These are phyloP conservation scores for Drosophila cardini DNA, from an alignment of 1,140 invertebrate species.

Conservation along the genomic window DNA sequence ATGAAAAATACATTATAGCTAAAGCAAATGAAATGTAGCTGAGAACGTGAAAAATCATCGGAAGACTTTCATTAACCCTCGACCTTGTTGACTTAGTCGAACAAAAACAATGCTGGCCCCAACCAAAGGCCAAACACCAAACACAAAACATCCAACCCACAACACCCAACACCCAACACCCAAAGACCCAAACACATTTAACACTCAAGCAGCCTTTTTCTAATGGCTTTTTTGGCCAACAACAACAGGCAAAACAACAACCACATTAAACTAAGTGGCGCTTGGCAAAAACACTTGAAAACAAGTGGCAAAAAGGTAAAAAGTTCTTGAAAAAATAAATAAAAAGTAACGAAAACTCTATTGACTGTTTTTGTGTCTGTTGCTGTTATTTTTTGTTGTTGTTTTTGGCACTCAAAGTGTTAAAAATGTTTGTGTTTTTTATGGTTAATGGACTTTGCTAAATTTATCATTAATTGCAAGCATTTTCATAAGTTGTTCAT, in stretches of 20 bases:
- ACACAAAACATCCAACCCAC: neutral
- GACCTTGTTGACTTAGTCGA: conserved; percentile 75
- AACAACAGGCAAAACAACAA: conserved; percentile 35
- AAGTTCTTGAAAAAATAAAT: conserved; percentile 78
- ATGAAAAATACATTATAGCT: neutral
- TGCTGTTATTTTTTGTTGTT: conserved; percentile 60
- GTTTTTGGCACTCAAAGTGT: conserved; percentile 68
- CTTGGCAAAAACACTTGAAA: conserved; percentile 65
- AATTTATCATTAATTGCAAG: conserved; percentile 57
- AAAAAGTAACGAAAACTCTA: conserved; percentile 53
- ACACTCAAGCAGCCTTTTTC: conserved; percentile 57
- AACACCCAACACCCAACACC: neutral
- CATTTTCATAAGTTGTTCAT: conserved; percentile 37
- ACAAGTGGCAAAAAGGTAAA: conserved; percentile 73
- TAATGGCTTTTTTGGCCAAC: conserved; percentile 64
- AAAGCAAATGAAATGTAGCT: neutral
- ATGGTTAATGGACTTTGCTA: conserved; percentile 42
- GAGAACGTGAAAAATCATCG: conserved; percentile 2
- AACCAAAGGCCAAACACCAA: conserved; percentile 32
- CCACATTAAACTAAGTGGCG: conserved; percentile 62
- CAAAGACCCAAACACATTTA: conserved; percentile 44
- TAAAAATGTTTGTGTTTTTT: conserved; percentile 62
- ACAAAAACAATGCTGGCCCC: conserved; percentile 73
- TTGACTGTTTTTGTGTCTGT: conserved; percentile 49
- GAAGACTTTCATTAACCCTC: conserved; percentile 74